Base-by-base conservation (phyloP, 2,888 invertebrate species). In the Bellardia pandia region DNA sequence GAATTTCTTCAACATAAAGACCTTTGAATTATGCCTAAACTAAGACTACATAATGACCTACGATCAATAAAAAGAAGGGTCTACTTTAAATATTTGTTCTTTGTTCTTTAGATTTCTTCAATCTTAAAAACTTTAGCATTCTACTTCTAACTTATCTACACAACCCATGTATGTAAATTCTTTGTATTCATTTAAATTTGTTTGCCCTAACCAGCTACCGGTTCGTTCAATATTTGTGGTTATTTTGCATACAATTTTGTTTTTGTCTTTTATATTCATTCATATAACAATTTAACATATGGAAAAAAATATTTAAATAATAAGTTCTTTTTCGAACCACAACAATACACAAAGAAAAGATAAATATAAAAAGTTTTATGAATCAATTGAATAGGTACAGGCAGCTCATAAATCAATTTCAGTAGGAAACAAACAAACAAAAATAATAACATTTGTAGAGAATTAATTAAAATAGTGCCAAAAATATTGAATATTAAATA, bases 261-360 rank as follows among this genome's bases (percentile, higher is more conserved):
- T 51, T n/a, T 16, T 64, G n/a, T 64, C 6, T 40, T 64, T 40
- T 40, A 30, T 48, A 69, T 71, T 69, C 69, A 71, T 71, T 71
- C 69, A 71, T 37, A 71, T 71, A 37, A 37, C 37, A 71, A 71
- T 71, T 71, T 71, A 71, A 37, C 69, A 53, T 53, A 33, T 53
- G 37, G 37, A n/a, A n/a, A 51, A 64, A 45, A 66, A 42, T 40
- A 45, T 69, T 69, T 69, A 30, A 69, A 37, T 37, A 37, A 69
- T 51, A 30, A 51, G 14, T 30, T 51, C 51, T 69, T 33, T n/a
- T 62, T 62, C 60, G 23, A 64, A 64, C 40, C 64, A n/a, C 64
- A 64, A 64, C 64, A 64, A 64, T 40, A 64, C 8, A 16, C 9
- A 64, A 30, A 30, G 11, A 4, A 9, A 60, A 37, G 33, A 5